A percentile compares a stretch with the other conserved stretches of the same genome.
phyloP scores from a whole-genome alignment of 2,797 vertebrate species.

The Anguilla pacifica region DNA sequence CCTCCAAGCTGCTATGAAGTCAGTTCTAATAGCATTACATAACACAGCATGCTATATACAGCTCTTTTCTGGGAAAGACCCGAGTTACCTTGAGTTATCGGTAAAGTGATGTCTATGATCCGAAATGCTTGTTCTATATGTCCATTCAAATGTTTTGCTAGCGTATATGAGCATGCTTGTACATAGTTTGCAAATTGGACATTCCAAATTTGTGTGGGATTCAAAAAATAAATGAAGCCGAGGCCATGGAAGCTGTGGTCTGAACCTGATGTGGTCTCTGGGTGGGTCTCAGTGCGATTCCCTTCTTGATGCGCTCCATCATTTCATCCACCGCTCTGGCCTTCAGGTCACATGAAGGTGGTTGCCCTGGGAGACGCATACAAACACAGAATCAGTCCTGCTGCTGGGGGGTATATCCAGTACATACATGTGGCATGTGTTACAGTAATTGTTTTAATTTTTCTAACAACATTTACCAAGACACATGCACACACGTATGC shows the following conservation, averaged over 20 bases:
- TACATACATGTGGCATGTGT: neutral
- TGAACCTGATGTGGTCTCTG: constrained; percentile 58
- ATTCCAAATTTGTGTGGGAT: too few relatives aligned
- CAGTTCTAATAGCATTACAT: neutral
- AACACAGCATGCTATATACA: neutral
- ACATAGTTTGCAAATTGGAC: too few relatives aligned
- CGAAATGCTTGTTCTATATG: neutral
- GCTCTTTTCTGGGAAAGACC: neutral
- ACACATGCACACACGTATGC: neutral
- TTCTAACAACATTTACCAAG: neutral
- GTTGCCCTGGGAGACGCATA: constrained; percentile 43
- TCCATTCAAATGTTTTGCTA: too few relatives aligned
- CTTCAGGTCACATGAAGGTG: constrained; percentile 47
- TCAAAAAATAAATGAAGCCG: neutral
- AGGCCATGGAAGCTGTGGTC: neutral
- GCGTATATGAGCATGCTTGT: too few relatives aligned
- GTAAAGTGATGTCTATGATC: neutral
- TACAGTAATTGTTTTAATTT: neutral
- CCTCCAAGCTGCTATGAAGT: neutral
- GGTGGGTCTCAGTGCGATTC: constrained; percentile 70
- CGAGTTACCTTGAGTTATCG: neutral
- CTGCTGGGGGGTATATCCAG: neutral
- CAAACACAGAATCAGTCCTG: neutral
- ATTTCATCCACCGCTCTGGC: constrained; percentile 79
- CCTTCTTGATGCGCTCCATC: constrained; percentile 81